phyloP scores from a whole-genome alignment of 2,888 invertebrate species.

The Melieria crassipennis region DNA sequence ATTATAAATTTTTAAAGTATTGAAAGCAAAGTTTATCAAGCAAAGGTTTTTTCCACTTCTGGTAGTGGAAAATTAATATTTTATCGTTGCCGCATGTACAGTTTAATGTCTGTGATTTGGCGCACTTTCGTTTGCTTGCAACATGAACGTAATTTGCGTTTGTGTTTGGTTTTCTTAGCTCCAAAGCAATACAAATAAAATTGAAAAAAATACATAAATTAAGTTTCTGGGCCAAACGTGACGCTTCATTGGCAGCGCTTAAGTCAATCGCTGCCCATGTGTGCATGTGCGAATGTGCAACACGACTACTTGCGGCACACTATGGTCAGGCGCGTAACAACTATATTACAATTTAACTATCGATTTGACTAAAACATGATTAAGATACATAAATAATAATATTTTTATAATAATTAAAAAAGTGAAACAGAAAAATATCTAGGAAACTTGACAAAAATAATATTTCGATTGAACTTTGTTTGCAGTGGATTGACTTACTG shows the following conservation, averaged over 20 bases:
- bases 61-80: no score
- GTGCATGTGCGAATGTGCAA: background rate
- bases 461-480: background rate
- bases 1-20: no score
- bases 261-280: background rate
- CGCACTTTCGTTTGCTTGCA: conserved; percentile 21
- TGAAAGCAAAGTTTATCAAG: no score
- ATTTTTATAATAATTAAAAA: background rate
- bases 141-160: conserved; percentile 22
- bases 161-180: conserved; percentile 29
- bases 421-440: background rate
- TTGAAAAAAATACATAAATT: conserved; percentile 9
- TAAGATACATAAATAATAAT: background rate
- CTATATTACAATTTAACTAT: no score
- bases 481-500: no score
- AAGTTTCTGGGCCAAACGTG: conserved; percentile 34
- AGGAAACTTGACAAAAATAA: background rate
- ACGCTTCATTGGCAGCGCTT: conserved; percentile 1
- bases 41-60: no score
- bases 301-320: conserved; percentile 2
- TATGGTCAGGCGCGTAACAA: no score
- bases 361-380: no score
- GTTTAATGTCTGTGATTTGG: conserved; percentile 21
- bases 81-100: no score
- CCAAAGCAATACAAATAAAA: background rate